phyloP scores from a whole-genome alignment of 2,888 invertebrate species.

The Acrobasis repandana region DNA sequence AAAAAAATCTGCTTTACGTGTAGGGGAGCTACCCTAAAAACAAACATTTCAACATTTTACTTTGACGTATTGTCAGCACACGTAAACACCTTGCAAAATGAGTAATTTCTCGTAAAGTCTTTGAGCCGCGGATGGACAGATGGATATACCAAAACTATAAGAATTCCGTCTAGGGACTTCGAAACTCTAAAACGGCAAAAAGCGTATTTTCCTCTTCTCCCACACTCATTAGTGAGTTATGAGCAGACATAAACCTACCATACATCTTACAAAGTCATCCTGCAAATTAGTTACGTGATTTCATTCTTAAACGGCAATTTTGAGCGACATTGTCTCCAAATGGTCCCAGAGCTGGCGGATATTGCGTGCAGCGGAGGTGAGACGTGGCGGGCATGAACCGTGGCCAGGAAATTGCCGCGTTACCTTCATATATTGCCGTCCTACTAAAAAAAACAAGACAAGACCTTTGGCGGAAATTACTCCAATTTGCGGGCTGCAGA shows the following conservation, averaged over 20 bases:
- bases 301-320: slow-evolving; percentile 29
- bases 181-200: no score
- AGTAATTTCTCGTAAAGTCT: no score
- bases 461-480: slow-evolving; percentile 28
- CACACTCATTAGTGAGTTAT: no score
- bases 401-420: slow-evolving; percentile 23
- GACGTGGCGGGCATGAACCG: slow-evolving; percentile 21
- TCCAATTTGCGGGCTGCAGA: slow-evolving; percentile 29
- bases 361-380: slow-evolving; percentile 31
- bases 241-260: background rate
- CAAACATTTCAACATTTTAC: no score
- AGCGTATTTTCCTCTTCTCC: no score
- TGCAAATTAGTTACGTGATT: slow-evolving; percentile 23
- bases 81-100: no score
- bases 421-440: slow-evolving; percentile 24
- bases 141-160: no score
- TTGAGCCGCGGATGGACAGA: no score
- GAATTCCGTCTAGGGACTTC: no score
- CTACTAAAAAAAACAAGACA: slow-evolving; percentile 31
- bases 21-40: no score
- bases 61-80: no score
- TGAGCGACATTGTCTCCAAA: slow-evolving; percentile 25
- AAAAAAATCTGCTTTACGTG: no score
- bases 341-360: slow-evolving; percentile 25
- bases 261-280: background rate